Evolutionary conservation across 1,140 invertebrate genomes (phyloP), one percentile per base, ranked within the genome.

Genomic region (Cydia pomonella): DNA sequence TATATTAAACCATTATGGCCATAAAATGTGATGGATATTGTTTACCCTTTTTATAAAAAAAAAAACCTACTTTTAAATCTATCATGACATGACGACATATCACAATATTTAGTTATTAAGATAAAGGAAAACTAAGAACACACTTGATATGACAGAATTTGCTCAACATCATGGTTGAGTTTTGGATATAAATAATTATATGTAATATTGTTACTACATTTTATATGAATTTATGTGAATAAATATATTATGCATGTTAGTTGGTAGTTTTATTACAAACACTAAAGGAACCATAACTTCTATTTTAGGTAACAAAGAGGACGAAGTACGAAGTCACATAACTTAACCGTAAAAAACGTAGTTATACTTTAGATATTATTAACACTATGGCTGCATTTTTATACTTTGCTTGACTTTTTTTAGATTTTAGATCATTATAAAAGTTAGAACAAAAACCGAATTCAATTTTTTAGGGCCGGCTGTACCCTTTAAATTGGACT

Each of bases 71-170:
- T 53, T 53, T 18, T 18, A 21, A 53, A 44, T 3, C 41, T 44
- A 44, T 44, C 1, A 44, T 16, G 16, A 44, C 41, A 41, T 41
- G 38, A 41, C 38, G 38, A 41, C 38, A 44, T 44, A 44, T 44
- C 41, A 16, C 13, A 16, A 13, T 47, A n/a, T 23, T 9, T 59
- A 59, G 18, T 10, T 18, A 53, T 50, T 50, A 21, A 21, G 21
- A 59, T 12, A 10, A 59, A 23, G 21, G n/a, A 23, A 23, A 23
- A 72, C 10, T 38, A 38, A 25, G 41, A 41, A 79, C 78, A 79
- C 78, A 79, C 78, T 77, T 77, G 78, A 72, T 77, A 75, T 21
- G 23, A 73, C 2, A 63, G 44, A 71, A 64, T 79, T 79, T 79
- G 78, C 78, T 79, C 75, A 79, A 33, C 41, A 41, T n/a, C 13